These are phyloP conservation scores for Odontothrips loti DNA, from an alignment of 2,888 invertebrate species.

Conservation along the genomic window DNA sequence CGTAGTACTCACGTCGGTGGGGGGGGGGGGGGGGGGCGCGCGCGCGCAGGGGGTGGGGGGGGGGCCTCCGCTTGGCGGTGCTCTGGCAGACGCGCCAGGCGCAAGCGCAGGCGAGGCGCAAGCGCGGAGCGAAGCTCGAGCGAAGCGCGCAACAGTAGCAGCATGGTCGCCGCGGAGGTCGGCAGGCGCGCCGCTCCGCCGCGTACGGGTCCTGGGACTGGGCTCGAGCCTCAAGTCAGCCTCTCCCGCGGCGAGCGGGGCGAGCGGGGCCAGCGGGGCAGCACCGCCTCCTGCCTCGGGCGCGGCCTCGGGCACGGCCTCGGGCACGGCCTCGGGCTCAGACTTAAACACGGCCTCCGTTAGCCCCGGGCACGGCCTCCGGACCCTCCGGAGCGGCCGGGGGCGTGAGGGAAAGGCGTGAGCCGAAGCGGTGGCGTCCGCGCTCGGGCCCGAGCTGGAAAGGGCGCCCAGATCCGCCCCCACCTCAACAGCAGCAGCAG, in stretches of 20 bases:
- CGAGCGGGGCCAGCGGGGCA: not conserved
- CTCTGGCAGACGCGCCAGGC: too few species aligned
- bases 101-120: not conserved
- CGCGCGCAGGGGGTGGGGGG: not conserved
- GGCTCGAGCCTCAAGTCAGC: not conserved
- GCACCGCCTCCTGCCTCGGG: not conserved
- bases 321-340: not conserved
- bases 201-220: not conserved
- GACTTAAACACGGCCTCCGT: too few species aligned
- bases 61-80: not conserved
- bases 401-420: too few species aligned
- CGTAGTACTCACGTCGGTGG: constrained; percentile 21
- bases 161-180: not conserved
- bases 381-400: too few species aligned
- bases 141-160: constrained; percentile 8
- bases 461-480: too few species aligned
- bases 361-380: too few species aligned
- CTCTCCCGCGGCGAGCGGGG: not conserved
- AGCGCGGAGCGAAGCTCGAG: constrained; percentile 3
- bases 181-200: not conserved
- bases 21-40: not conserved
- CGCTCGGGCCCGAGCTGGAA: too few species aligned
- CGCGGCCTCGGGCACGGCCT: not conserved
- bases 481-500: too few species aligned
- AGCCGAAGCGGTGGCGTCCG: too few species aligned